Evolutionary conservation across 1,140 invertebrate species (phyloP).

Genomic region (Yoshiicerus persimilis): DNA sequence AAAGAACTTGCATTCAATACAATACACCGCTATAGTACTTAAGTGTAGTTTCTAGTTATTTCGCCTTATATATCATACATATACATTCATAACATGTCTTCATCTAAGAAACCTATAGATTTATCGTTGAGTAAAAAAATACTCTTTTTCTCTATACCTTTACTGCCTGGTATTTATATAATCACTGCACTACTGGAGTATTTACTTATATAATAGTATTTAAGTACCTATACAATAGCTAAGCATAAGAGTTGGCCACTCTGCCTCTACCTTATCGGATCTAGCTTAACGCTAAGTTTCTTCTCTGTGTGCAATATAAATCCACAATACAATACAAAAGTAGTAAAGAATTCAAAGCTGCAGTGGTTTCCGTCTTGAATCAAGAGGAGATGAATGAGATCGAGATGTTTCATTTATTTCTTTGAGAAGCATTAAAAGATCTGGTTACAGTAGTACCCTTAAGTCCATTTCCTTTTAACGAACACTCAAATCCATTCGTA

Average conservation of each 20-base stretch:
- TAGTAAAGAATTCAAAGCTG: not conserved
- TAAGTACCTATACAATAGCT: not conserved
- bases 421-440: not conserved
- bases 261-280: not conserved
- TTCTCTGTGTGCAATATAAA: not conserved
- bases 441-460: not conserved
- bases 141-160: no score
- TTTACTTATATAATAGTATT: not conserved
- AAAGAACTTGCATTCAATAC: not conserved
- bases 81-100: not conserved
- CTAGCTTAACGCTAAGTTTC: not conserved
- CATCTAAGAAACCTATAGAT: not conserved
- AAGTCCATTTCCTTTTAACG: not conserved
- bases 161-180: no score
- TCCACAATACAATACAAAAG: not conserved
- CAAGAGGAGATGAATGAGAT: not conserved
- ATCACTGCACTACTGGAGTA: not conserved
- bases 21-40: not conserved
- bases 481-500: not conserved
- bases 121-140: no score
- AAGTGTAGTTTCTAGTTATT: not conserved
- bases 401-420: constrained; percentile 17
- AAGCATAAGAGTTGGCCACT: not conserved
- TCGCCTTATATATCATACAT: not conserved
- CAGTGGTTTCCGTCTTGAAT: not conserved